These are phyloP conservation scores for Hymenopus coronatus DNA, from an alignment of 2,888 invertebrate species.

Conservation along the genomic window DNA sequence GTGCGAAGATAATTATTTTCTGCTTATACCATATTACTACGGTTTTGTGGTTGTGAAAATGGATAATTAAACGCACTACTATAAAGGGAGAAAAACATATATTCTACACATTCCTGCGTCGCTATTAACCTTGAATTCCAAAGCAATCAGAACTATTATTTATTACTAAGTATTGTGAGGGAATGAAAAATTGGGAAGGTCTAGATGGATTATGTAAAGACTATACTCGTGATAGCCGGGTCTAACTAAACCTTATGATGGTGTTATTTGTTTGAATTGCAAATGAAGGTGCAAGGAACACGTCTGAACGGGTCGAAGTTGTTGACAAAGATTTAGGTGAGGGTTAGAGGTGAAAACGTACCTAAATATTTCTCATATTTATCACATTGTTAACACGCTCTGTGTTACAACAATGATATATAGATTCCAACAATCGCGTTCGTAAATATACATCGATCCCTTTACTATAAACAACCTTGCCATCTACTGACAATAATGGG, in stretches of 20 bases:
- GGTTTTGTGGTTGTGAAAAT: too few relatives aligned
- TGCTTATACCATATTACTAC: too few relatives aligned
- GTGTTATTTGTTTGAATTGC: constrained; percentile 31
- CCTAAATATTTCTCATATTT: constrained; percentile 31
- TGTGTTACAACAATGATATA: constrained; percentile 20
- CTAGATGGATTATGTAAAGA: background rate
- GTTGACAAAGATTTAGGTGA: constrained; percentile 30
- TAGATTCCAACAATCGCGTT: constrained; percentile 7
- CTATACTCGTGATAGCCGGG: background rate
- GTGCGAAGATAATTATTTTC: too few relatives aligned
- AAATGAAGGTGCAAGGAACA: constrained; percentile 18
- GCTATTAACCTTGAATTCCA: too few relatives aligned
- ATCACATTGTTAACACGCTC: constrained; percentile 30
- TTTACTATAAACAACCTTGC: constrained; percentile 25
- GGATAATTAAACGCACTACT: too few relatives aligned
- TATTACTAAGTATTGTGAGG: too few relatives aligned
- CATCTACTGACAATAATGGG: constrained; percentile 27
- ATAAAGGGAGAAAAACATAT: too few relatives aligned
- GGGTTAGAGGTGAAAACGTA: constrained; percentile 30
- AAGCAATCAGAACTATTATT: too few relatives aligned
- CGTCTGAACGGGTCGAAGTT: constrained; percentile 13
- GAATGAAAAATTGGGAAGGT: background rate
- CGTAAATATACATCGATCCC: constrained; percentile 26
- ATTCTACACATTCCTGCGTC: too few relatives aligned
- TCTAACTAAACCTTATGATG: background rate